These are phyloP conservation scores for Eupithecia inturbata DNA, from an alignment of 2,888 invertebrate genomes.

Conservation along the genomic window DNA sequence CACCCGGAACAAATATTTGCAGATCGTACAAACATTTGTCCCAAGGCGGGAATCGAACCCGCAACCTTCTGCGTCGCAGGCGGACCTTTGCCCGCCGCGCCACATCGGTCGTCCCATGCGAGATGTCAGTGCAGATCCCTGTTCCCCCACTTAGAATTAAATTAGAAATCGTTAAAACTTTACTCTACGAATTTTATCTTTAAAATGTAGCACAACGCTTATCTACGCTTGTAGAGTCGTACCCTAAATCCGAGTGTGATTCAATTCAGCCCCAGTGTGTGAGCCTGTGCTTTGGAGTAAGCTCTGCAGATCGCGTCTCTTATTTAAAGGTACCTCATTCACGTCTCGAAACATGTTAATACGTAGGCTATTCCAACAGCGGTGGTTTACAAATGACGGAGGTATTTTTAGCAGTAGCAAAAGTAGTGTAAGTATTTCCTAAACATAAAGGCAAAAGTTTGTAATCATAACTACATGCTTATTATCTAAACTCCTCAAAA, in stretches of 20 bases:
- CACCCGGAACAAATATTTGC: no score
- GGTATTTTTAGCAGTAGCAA: neutral
- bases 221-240: neutral
- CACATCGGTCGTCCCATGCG: no score
- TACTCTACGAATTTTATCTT: neutral
- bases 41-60: no score
- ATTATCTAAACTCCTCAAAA: neutral
- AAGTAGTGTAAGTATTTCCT: neutral
- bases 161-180: neutral
- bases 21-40: no score
- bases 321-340: slow-evolving; percentile 15
- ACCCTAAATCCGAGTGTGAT: slow-evolving; percentile 19
- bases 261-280: slow-evolving; percentile 35
- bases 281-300: slow-evolving; percentile 24
- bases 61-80: no score
- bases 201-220: neutral
- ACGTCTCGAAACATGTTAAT: slow-evolving; percentile 19
- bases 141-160: no score
- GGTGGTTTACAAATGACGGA: neutral
- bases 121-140: no score
- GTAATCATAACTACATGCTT: no score
- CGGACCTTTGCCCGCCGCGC: no score
- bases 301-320: slow-evolving; percentile 25
- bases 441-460: neutral
- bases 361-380: neutral